A percentile compares a stretch with the other conserved stretches of the same genome.
These are phyloP conservation scores for Morpho achilles DNA, from an alignment of 2,888 invertebrate genomes.

Conservation along the genomic window DNA sequence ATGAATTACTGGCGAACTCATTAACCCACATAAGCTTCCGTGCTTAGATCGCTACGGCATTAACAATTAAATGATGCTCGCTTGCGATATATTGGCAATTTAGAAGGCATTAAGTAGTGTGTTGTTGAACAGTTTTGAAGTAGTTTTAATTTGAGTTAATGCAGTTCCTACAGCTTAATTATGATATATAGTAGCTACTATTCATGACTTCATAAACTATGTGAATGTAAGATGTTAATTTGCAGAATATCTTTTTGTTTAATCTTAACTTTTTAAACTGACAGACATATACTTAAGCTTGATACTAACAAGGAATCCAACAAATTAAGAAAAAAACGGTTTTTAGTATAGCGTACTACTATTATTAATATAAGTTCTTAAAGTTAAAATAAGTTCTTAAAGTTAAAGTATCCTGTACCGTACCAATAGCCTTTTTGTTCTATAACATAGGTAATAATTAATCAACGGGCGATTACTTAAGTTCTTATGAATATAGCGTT, in stretches of 20 bases:
- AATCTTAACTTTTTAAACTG: not conserved
- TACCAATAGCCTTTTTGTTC: no score
- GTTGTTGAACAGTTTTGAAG: not conserved
- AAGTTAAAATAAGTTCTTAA: no score
- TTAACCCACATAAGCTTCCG: conserved; percentile 64
- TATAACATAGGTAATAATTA: no score
- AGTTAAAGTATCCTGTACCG: no score
- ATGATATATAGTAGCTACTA: not conserved
- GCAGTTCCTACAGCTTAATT: not conserved
- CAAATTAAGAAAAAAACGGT: no score
- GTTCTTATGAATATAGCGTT: not conserved
- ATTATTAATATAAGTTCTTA: no score
- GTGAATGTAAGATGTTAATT: not conserved
- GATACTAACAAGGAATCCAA: no score
- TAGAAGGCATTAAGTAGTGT: conserved; percentile 16
- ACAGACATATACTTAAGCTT: not conserved
- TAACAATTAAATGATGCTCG: conserved; percentile 66
- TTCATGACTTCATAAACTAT: no score
- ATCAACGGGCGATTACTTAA: no score
- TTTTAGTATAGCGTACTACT: no score
- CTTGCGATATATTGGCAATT: conserved; percentile 33
- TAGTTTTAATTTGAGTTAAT: not conserved
- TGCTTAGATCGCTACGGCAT: conserved; percentile 57
- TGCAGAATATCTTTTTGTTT: not conserved
- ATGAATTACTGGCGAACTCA: conserved; percentile 70